Evolutionary conservation across 2,797 vertebrate species (phyloP).

Genomic region (Odontamblyopus lacepedii): DNA sequence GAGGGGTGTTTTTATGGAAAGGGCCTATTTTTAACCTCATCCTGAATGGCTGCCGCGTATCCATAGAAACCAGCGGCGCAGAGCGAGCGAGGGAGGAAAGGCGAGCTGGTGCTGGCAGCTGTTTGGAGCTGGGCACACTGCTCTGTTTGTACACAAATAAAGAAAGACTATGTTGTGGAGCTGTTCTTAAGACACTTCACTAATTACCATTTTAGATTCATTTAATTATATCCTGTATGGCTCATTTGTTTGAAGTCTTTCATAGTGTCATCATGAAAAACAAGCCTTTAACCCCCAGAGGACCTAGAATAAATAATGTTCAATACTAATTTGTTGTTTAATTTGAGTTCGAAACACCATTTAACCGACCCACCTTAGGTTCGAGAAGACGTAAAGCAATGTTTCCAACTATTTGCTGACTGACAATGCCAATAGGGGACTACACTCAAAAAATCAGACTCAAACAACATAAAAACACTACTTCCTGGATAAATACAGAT

Average conservation of each 20-base stretch:
- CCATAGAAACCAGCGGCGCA: conserved; percentile 71
- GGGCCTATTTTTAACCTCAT: conserved; percentile 78
- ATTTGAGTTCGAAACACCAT: not conserved
- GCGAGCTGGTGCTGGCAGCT: conserved; percentile 9
- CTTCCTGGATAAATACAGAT: too few relatives aligned
- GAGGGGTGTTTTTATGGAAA: conserved; percentile 49
- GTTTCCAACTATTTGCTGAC: not conserved
- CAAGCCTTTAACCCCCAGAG: not conserved
- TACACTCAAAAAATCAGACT: too few relatives aligned
- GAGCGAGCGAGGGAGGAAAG: conserved; percentile 8
- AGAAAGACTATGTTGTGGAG: not conserved
- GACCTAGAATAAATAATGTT: not conserved
- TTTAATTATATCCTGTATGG: not conserved
- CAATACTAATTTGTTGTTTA: not conserved
- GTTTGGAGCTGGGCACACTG: not conserved
- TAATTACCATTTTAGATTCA: not conserved
- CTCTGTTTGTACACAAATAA: not conserved
- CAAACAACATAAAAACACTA: too few relatives aligned
- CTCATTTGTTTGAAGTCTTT: not conserved
- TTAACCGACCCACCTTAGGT: not conserved
- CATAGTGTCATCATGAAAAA: not conserved
- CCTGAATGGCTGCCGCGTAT: conserved; percentile 73
- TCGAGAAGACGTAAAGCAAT: not conserved
- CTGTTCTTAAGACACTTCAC: not conserved
- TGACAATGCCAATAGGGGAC: too few relatives aligned